These are phyloP conservation scores for Coreoperca whiteheadi DNA, from an alignment of 2,113 vertebrate species.

Conservation along the genomic window DNA sequence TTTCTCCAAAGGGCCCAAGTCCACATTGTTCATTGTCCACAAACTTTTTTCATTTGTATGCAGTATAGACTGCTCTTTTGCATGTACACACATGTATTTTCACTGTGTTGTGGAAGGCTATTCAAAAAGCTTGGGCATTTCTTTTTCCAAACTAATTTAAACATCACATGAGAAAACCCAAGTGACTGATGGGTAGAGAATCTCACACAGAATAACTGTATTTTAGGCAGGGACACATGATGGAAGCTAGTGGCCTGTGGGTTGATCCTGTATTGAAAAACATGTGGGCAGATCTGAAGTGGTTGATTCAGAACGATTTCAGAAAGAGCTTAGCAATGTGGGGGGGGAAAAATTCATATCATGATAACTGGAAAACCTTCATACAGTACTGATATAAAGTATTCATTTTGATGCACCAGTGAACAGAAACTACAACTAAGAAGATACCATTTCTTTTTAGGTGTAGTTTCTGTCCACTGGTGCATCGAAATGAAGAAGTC, in stretches of 20 bases:
- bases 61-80: background rate
- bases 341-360: background rate
- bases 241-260: constrained; percentile 47
- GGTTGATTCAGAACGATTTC: constrained; percentile 51
- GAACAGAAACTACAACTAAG: too few species aligned
- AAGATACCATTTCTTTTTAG: background rate
- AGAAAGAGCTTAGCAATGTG: constrained; percentile 31
- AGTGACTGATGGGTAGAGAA: constrained; percentile 19
- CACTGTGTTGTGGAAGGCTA: background rate
- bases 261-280: constrained; percentile 60
- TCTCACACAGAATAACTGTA: constrained; percentile 33
- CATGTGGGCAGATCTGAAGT: constrained; percentile 65
- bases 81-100: background rate
- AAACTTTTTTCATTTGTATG: background rate
- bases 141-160: constrained; percentile 19
- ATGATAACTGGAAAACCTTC: constrained; percentile 14
- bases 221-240: constrained; percentile 48
- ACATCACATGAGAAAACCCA: background rate
- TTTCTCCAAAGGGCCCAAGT: constrained; percentile 38
- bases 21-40: constrained; percentile 24
- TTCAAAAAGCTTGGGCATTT: background rate
- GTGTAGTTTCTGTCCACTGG: background rate
- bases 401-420: too few species aligned
- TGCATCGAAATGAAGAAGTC: background rate
- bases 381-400: constrained; percentile 7